Evolutionary conservation across 1,140 invertebrate genomes (phyloP).

Genomic region (Orussus abietinus): DNA sequence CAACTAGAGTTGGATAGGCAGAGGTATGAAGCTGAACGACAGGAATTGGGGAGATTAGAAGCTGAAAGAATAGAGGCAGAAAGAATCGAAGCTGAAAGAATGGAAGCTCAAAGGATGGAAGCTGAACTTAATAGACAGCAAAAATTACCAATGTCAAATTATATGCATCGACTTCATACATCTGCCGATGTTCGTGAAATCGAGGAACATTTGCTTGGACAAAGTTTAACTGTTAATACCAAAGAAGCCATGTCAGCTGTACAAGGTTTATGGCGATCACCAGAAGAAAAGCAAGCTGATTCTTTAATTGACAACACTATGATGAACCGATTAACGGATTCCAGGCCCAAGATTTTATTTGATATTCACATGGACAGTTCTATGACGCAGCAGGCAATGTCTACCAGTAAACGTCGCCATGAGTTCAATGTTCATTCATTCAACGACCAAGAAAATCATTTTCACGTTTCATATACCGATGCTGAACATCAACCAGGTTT

Average conservation of each 20-base stretch:
- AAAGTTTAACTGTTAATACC: conserved; percentile 59
- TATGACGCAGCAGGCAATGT: conserved; percentile 51
- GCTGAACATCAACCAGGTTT: conserved; percentile 41
- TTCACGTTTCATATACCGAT: conserved; percentile 39
- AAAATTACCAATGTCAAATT: conserved; percentile 35
- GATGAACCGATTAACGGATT: conserved; percentile 29
- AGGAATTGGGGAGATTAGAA: conserved; percentile 26
- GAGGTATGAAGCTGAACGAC: conserved; percentile 17
- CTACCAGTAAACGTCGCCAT: conserved; percentile 38
- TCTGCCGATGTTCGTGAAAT: conserved; percentile 30
- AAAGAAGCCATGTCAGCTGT: conserved; percentile 55
- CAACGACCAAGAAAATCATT: conserved; percentile 45
- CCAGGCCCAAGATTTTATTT: conserved; percentile 44
- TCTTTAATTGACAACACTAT: conserved; percentile 29
- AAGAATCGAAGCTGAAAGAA: conserved; percentile 28
- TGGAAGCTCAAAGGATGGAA: conserved; percentile 34
- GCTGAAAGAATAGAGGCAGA: conserved; percentile 26
- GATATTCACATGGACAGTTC: conserved; percentile 61
- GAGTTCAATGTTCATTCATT: conserved; percentile 35
- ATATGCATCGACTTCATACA: conserved; percentile 35
- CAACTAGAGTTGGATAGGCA: conserved; percentile 18
- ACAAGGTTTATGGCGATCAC: conserved; percentile 47
- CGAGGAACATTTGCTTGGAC: conserved; percentile 39
- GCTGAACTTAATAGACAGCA: conserved; percentile 37
- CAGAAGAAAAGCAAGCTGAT: no score